phyloP scores from a whole-genome alignment of 2,113 vertebrate species.

The Chelonoidis abingdonii region DNA sequence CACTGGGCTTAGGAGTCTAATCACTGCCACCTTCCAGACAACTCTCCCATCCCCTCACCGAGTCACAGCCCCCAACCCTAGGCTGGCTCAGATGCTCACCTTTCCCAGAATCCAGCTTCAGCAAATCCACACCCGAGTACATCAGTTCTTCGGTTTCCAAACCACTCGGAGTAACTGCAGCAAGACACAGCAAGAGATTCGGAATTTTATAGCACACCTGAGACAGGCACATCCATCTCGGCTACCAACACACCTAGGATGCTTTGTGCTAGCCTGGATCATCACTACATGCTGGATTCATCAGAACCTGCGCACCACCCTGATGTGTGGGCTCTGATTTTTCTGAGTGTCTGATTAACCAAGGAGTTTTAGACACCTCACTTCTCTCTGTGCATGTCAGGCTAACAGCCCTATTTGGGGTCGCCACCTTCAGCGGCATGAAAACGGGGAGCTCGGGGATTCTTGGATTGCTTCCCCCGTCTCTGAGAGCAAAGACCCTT shows the following conservation, averaged over 20 bases:
- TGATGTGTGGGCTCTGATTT: not conserved
- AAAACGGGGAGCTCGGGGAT: not conserved
- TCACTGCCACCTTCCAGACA: too few species aligned
- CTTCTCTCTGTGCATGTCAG: not conserved
- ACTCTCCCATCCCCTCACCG: too few species aligned
- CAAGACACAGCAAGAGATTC: not conserved
- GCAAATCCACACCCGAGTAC: slow-evolving; percentile 62
- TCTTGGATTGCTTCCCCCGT: too few species aligned
- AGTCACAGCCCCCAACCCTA: too few species aligned
- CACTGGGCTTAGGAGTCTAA: not conserved
- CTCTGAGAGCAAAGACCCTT: not conserved
- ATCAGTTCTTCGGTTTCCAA: slow-evolving; percentile 60
- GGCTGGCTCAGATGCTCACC: slow-evolving; percentile 16
- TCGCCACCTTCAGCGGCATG: not conserved
- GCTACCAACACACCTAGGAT: not conserved
- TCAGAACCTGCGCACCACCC: not conserved
- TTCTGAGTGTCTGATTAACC: not conserved
- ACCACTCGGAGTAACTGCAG: slow-evolving; percentile 4
- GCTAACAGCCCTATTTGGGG: not conserved
- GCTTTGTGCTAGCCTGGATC: not conserved
- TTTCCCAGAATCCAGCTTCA: not conserved
- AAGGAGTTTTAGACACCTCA: too few species aligned
- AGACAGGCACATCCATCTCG: too few species aligned
- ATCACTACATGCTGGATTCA: not conserved
- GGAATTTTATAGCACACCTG: not conserved